Evolutionary conservation across 2,797 vertebrate genomes (phyloP).

Genomic region (Oceanodroma leucorhoa): DNA sequence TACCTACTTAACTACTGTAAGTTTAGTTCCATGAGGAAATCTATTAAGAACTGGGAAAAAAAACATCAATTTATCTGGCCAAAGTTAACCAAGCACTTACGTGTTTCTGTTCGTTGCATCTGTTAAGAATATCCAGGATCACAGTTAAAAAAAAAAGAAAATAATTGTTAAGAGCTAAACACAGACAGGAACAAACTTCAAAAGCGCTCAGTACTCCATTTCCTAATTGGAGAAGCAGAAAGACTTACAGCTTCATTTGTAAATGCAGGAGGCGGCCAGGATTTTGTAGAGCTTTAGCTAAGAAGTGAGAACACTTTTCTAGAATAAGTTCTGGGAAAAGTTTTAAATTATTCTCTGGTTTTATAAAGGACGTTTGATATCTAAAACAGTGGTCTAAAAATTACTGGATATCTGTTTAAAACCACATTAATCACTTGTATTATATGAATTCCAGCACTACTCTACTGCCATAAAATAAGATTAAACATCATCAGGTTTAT

Average conservation of each 20-base stretch:
- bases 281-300: not conserved
- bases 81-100: not conserved
- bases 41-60: not conserved
- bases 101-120: not conserved
- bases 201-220: not conserved
- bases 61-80: not conserved
- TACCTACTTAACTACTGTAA: not conserved
- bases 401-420: not conserved
- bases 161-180: not conserved
- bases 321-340: not conserved
- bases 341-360: not conserved
- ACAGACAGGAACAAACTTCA: not conserved
- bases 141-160: not conserved
- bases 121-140: not conserved
- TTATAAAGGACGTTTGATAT: not conserved
- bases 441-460: not conserved
- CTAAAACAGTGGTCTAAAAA: not conserved
- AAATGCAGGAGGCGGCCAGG: not conserved
- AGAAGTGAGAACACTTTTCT: not conserved
- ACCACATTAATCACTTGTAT: not conserved
- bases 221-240: not conserved
- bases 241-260: not conserved
- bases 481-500: not conserved
- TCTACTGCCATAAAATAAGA: not conserved
- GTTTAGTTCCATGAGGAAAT: not conserved